Percentiles rank a stretch among this genome's conserved stretches.
phyloP scores from a whole-genome alignment of 2,797 vertebrate genomes.

The Ambastaia sidthimunki region DNA sequence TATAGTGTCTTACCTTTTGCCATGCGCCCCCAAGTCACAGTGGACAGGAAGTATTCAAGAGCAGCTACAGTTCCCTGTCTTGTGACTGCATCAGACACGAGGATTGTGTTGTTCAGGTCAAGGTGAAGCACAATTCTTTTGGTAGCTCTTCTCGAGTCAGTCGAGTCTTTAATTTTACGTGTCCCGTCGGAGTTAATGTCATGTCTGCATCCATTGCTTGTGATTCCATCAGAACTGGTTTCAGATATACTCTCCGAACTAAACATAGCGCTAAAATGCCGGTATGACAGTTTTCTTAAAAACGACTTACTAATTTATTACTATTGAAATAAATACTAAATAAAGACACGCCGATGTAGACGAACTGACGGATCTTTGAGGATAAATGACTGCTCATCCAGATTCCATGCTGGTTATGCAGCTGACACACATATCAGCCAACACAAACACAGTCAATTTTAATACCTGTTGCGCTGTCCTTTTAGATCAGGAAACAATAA shows the following conservation, averaged over 20 bases:
- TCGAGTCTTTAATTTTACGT: not conserved
- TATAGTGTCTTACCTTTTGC: constrained; percentile 49
- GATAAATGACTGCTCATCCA: not conserved
- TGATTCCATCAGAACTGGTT: not conserved
- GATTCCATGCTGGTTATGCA: not conserved
- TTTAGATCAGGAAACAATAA: no score
- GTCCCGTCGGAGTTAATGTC: constrained; percentile 11
- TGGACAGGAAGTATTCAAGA: constrained; percentile 82
- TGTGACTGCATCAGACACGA: constrained; percentile 82
- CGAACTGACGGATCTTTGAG: not conserved
- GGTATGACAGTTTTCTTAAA: not conserved
- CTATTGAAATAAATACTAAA: not conserved
- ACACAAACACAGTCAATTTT: not conserved
- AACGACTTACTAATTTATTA: not conserved
- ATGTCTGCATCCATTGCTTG: constrained; percentile 1
- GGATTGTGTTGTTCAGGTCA: constrained; percentile 88
- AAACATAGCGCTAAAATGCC: constrained; percentile 24
- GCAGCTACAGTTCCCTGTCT: constrained; percentile 78
- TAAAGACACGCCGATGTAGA: not conserved
- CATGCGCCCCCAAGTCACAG: constrained; percentile 83
- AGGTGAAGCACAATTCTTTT: constrained; percentile 83
- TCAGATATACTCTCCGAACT: not conserved
- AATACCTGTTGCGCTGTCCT: not conserved
- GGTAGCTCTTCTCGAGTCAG: not conserved
- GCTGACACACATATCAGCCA: not conserved